These are phyloP conservation scores for Ceyx melanurus DNA, from an alignment of 2,113 vertebrate species.

Conservation along the genomic window DNA sequence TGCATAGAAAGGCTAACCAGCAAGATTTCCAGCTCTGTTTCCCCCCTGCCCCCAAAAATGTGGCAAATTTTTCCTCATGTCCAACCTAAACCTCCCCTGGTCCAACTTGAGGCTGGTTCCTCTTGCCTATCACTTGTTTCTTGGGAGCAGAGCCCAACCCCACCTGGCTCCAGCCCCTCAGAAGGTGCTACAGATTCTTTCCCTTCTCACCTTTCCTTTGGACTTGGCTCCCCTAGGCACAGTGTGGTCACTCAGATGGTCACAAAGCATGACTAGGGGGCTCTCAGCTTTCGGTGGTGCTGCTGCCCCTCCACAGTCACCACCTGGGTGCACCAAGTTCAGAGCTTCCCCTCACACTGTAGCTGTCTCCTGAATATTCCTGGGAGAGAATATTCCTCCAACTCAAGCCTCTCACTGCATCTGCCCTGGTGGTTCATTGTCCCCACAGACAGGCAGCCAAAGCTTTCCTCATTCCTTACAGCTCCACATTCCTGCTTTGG, in stretches of 20 bases:
- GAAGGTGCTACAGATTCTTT: not conserved
- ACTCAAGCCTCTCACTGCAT: not conserved
- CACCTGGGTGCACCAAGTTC: fast-evolving
- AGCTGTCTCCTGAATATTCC: not conserved
- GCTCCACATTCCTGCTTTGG: not conserved
- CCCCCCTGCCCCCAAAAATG: not conserved
- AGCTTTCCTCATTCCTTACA: not conserved
- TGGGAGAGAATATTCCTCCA: not conserved
- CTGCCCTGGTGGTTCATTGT: not conserved
- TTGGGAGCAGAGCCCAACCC: too few relatives aligned
- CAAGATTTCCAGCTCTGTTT: not conserved
- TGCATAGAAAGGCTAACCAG: not conserved
- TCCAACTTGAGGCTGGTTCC: too few relatives aligned
- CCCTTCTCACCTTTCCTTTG: not conserved
- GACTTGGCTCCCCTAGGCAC: not conserved
- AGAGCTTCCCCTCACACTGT: fast-evolving
- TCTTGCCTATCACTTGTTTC: too few relatives aligned
- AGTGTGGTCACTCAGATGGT: not conserved
- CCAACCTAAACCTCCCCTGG: too few relatives aligned
- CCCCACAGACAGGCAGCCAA: not conserved
- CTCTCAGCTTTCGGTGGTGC: not conserved
- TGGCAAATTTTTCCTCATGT: not conserved
- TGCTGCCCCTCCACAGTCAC: not conserved
- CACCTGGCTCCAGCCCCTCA: not conserved
- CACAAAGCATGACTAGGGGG: too few relatives aligned